Evolutionary conservation across 64 coral and sea anemone species (phyloP).

Genomic region (Pachyseris speciosa): DNA sequence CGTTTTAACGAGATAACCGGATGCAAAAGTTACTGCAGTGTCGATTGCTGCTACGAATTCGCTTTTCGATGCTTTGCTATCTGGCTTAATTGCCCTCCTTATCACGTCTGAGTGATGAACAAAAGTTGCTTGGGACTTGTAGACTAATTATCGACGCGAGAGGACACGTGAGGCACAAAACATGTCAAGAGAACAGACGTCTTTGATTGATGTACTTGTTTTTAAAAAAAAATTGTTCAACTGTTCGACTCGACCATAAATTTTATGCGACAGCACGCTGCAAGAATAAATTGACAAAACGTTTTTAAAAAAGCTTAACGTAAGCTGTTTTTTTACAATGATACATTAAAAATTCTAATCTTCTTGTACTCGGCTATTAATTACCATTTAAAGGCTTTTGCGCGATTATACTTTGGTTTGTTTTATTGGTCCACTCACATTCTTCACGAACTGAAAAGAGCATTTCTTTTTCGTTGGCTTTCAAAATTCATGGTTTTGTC

Average conservation of each 20-base stretch:
- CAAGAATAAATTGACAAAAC: too few species aligned
- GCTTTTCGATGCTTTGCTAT: neutral
- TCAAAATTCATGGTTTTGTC: too few species aligned
- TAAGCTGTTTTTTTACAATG: too few species aligned
- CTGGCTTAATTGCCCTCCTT: neutral
- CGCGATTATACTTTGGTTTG: neutral
- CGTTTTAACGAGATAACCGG: neutral
- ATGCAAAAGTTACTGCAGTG: neutral
- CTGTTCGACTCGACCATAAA: neutral
- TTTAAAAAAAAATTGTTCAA: constrained; percentile 13
- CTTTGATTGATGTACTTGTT: neutral
- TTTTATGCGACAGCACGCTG: neutral
- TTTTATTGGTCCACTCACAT: too few species aligned
- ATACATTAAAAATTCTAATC: too few species aligned
- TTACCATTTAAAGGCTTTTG: neutral
- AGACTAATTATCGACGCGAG: neutral
- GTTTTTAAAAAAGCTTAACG: too few species aligned
- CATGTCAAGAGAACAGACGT: constrained; percentile 11
- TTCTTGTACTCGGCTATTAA: neutral
- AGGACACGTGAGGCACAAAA: neutral
- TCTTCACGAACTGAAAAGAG: too few species aligned
- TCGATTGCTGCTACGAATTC: neutral
- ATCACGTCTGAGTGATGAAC: neutral
- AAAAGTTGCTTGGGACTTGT: neutral
- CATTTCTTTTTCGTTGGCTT: too few species aligned